A percentile compares a stretch with the other conserved stretches of the same genome.
Conservation (phyloP, 2,888 invertebrate genomes). For the Oxytorus armatus region DNA sequence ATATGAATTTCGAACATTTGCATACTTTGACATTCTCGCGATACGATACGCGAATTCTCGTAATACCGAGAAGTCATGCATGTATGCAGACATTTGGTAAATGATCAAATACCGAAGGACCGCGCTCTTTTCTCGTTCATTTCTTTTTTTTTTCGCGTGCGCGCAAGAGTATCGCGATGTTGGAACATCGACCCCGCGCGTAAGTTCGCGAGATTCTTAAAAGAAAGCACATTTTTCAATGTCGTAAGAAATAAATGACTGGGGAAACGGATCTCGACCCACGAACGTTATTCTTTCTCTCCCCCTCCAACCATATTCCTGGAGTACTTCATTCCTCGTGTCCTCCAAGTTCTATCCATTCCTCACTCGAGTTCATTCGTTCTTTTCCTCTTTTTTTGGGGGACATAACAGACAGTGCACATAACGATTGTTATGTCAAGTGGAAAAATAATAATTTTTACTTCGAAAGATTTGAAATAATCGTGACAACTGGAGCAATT, state of each 20-base stretch:
- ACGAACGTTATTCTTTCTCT: conserved; percentile 37
- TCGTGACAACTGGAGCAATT: background rate
- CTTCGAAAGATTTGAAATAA: background rate
- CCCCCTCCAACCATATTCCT: conserved; percentile 41
- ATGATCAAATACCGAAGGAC: background rate
- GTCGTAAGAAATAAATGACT: conserved; percentile 76
- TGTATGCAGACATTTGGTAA: background rate
- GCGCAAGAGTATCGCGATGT: conserved; percentile 1
- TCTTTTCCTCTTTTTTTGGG: background rate
- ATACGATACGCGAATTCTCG: background rate
- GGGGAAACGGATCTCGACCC: conserved; percentile 71
- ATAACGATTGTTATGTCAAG: background rate
- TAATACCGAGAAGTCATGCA: background rate
- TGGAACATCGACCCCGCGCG: conserved; percentile 70
- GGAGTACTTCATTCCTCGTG: conserved; percentile 1
- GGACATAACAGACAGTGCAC: background rate
- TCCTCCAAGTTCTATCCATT: background rate
- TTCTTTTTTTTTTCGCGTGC: too few species aligned
- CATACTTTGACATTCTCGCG: background rate
- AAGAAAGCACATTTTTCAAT: conserved; percentile 76
- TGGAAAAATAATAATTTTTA: background rate
- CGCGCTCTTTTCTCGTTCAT: background rate
- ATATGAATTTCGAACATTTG: background rate
- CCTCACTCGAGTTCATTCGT: background rate
- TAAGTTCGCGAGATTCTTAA: conserved; percentile 48